Conservation (phyloP, 1,140 invertebrate species). For the Eciton burchellii region DNA sequence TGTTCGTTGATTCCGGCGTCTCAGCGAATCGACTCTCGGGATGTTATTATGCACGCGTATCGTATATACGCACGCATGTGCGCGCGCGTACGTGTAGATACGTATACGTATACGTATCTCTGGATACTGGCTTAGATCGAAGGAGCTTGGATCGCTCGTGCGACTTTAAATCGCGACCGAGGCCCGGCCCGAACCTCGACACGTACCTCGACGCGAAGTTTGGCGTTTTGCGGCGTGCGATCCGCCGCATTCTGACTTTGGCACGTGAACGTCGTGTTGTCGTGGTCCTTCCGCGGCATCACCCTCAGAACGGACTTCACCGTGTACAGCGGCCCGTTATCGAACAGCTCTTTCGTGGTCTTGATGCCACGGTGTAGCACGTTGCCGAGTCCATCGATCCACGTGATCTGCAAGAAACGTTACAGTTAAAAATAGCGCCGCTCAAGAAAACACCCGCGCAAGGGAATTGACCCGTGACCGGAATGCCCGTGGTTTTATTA, state of each 20-base stretch:
- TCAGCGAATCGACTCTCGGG: neutral
- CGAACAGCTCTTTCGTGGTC: conserved; percentile 90
- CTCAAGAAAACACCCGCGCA: conserved; percentile 50
- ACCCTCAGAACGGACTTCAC: conserved; percentile 94
- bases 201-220: conserved; percentile 91
- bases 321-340: conserved; percentile 92
- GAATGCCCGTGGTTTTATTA: conserved; percentile 55
- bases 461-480: conserved; percentile 60
- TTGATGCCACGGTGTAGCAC: conserved; percentile 92
- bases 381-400: conserved; percentile 95
- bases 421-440: conserved; percentile 59
- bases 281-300: conserved; percentile 93
- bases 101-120: too few species aligned
- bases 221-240: conserved; percentile 91
- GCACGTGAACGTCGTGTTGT: conserved; percentile 96
- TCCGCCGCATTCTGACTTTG: conserved; percentile 95
- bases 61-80: too few species aligned
- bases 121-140: neutral
- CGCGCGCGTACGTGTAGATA: too few species aligned
- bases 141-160: neutral
- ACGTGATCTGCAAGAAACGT: conserved; percentile 91
- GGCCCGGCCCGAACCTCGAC: neutral
- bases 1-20: neutral
- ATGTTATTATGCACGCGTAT: neutral
- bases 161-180: neutral